Evolutionary conservation across 2,888 invertebrate species (phyloP), one percentile per base, ranked within the genome.

Genomic region (Anodontia alba): DNA sequence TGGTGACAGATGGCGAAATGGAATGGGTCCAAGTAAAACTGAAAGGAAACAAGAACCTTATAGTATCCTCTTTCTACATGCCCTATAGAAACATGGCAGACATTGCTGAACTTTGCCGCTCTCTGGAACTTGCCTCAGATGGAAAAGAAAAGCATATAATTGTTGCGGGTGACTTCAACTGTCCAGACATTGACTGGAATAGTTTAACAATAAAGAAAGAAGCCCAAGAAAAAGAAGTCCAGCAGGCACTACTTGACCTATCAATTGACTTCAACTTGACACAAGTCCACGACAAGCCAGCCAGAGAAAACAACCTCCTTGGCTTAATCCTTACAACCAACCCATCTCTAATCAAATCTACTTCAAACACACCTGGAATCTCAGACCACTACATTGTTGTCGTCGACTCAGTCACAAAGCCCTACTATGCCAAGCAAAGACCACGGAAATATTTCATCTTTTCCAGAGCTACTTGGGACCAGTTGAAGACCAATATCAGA

Each of bases 1-100:
- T 73, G 20, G 69, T 84, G 3, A 84, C 78, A 26, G 43, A 80
- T 29, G 79, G 83, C 49, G 84, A 86, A 78, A 46, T 84, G 1
- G 69, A 73, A 57, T 84, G 78, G 81, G 73, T 62, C 12, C 73
- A 86, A 57, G 23, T 84, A 0, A 81, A 86, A 68, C 29, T 80
- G 0, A 46, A 78, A 49, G 51, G 66, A n/a, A 42, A 20, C 29
- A 81, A 82, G 74, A 71, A 81, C 43, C 62, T 80, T 12, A 46
- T 73, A 10, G 54, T 79, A 15, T 57, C 76, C 38, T 75, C 78
- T 0, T 81, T 66, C 36, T 80, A 83, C 71, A 83, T 80, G 83
- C 71, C 83, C 5, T 80, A 80, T 43, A 31, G 79, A 67, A 77
- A 72, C 31, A 26, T 51, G 5, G 5, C 10, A 29, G 38, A 66